Evolutionary conservation across 2,797 vertebrate species (phyloP).

Genomic region (Cichlasoma orientale): DNA sequence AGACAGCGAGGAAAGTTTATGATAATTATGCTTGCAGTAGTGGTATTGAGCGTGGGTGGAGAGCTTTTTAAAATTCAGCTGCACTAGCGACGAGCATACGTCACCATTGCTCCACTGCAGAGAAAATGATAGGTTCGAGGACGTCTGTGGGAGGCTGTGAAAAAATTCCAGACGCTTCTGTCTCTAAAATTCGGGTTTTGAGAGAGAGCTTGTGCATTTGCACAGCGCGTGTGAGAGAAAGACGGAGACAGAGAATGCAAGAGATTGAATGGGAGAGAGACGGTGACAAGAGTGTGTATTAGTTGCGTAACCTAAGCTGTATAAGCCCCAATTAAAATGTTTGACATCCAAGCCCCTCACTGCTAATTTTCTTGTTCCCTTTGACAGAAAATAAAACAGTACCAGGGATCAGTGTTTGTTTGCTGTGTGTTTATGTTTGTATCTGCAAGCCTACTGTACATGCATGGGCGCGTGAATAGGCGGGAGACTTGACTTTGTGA

Average conservation of each 20-base stretch:
- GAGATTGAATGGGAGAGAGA: slow-evolving; percentile 45
- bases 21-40: slow-evolving; percentile 81
- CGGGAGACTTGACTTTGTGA: slow-evolving; percentile 34
- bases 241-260: slow-evolving; percentile 23
- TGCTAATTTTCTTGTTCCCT: slow-evolving; percentile 29
- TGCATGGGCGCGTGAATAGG: slow-evolving; percentile 24
- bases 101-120: slow-evolving; percentile 84
- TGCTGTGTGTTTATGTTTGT: slow-evolving; percentile 12
- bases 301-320: slow-evolving; percentile 33
- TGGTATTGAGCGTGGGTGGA: slow-evolving; percentile 80
- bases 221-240: slow-evolving; percentile 29
- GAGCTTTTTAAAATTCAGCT: slow-evolving; percentile 88
- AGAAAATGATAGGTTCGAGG: slow-evolving; percentile 86
- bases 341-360: slow-evolving; percentile 42
- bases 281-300: slow-evolving; percentile 32
- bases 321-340: slow-evolving; percentile 32
- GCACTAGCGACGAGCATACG: slow-evolving; percentile 79
- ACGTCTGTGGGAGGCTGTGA: slow-evolving; percentile 83
- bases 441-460: slow-evolving; percentile 9
- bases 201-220: slow-evolving; percentile 41
- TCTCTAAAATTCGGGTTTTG: slow-evolving; percentile 67
- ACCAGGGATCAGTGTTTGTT: not conserved
- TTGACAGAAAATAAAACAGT: slow-evolving; percentile 21
- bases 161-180: slow-evolving; percentile 77
- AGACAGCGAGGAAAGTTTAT: slow-evolving; percentile 73